Evolutionary conservation across 2,113 vertebrate genomes (phyloP), one percentile per base, ranked within the genome.

Genomic region (Panthera tigris): DNA sequence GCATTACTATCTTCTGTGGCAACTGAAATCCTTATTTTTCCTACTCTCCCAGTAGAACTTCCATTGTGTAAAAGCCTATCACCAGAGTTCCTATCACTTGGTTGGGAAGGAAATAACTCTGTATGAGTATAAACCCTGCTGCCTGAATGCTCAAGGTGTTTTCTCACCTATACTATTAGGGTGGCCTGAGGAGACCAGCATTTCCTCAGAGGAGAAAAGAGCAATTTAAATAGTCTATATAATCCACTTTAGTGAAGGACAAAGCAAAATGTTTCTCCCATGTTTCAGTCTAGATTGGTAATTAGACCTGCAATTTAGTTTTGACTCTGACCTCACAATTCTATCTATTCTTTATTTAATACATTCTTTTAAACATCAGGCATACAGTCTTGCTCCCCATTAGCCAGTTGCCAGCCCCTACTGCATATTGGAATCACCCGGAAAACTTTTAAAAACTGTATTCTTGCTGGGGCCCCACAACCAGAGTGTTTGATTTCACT

Each of bases 241-340:
- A 48, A 68, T 73, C 61, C n/a, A 57, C 48, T 48, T 69, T 7
- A 3, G 31, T 55, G 36, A 91, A 57, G 50, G 86, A 89, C 48
- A 87, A 88, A 94, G 36, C 29, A 85, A 89, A 90, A 89, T 36
- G n/a, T 29, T 81, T 85, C 69, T 89, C 39, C 33, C 21, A 19
- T 71, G 16, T 90, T 97, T 97, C 71, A 78, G 57, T 39, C 36
- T 71, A 91, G 85, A 65, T n/a, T 78, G 19, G n/a, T 80, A 92
- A 81, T 90, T 69, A 76, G 48, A 84, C 61, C 69, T 92, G 78
- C 91, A 81, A n/a, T 81, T 78, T 41, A 45, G 48, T 89, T 89
- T 83, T 69, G 41, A 89, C 48, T 81, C 48, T 81, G 76, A 52
- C 21, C 29, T 91, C 80, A 57, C 12, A 83, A 5, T 79, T 92